Evolutionary conservation across 2,888 invertebrate genomes (phyloP), one percentile per base, ranked within the genome.

Genomic region (Eristalinus sepulchralis): DNA sequence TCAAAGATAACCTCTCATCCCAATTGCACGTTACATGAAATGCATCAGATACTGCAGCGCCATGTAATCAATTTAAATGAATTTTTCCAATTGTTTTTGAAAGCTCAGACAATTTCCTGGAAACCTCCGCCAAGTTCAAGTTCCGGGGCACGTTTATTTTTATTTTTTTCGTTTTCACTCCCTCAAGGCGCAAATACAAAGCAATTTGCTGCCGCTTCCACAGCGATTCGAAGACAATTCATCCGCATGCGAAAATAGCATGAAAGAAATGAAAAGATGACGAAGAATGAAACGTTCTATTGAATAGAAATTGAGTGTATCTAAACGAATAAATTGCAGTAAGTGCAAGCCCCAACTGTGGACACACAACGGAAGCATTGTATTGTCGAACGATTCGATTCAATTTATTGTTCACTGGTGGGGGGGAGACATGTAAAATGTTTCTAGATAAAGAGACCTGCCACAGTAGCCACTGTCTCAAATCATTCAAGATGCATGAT

Each of bases 291-390:
- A 55, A 36, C 6, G n/a, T 67, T 73, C 78, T 73, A 73, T 83
- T 83, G 78, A 78, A 75, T 68, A 53, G 63, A 9, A 64, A 57
- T 79, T 78, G 59, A 73, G 63, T 78, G 75, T 33, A 24, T 64
- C 47, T 79, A 70, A 75, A 70, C 55, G 70, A 83, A 83, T 60
- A 75, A 79, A 83, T 66, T 75, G 79, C 79, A 83, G 22, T 13
- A 13, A 57, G 57, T 10, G 20, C 57, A 57, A 24, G 34, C 67
- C 36, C 20, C 53, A 36, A 53, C 68, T 11, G 57, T 17, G 17
- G 47, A 47, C 17, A 60, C 59, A 60, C 31, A 47, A 64, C 76
- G 81, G 67, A 80, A 80, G 57, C 47, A 22, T 67, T 72, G 62
- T 39, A 71, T 80, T 84, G 70, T 79, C 72, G 24, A 39, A 17